These are phyloP conservation scores for Nothoprocta perdicaria DNA, from an alignment of 2,113 vertebrate genomes.

Conservation along the genomic window DNA sequence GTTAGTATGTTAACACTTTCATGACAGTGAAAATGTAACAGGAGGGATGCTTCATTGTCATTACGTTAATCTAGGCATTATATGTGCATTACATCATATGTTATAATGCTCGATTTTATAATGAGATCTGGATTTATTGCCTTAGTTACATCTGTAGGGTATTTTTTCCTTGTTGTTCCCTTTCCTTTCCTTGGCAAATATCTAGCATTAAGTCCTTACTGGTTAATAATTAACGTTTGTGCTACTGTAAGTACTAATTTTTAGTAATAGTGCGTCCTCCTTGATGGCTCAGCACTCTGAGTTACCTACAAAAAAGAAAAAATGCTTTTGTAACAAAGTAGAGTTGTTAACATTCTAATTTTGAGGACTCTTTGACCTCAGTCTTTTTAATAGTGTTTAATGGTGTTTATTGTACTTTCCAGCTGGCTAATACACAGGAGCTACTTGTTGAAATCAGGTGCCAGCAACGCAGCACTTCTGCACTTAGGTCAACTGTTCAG, in stretches of 20 bases:
- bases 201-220: not conserved
- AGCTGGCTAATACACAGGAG: not conserved
- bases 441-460: not conserved
- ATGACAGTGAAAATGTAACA: not conserved
- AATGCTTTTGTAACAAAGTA: not conserved
- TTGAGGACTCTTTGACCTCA: not conserved
- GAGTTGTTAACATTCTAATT: not conserved
- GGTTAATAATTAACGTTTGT: not conserved
- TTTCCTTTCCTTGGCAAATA: not conserved
- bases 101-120: not conserved
- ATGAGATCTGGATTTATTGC: not conserved
- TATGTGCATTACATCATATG: not conserved
- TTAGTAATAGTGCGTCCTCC: not conserved
- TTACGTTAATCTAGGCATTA: not conserved
- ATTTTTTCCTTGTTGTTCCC: not conserved
- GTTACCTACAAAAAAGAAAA: too few species aligned
- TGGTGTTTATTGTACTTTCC: not conserved
- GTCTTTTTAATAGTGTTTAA: not conserved
- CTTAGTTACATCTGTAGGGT: not conserved
- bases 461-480: not conserved
- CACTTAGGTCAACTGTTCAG: not conserved
- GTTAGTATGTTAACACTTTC: slow-evolving; percentile 1
- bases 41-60: not conserved
- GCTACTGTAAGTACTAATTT: not conserved
- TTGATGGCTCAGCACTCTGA: not conserved